Evolutionary conservation across 92 coral and sea anemone species (phyloP).

Genomic region (Zoanthus gigantus): DNA sequence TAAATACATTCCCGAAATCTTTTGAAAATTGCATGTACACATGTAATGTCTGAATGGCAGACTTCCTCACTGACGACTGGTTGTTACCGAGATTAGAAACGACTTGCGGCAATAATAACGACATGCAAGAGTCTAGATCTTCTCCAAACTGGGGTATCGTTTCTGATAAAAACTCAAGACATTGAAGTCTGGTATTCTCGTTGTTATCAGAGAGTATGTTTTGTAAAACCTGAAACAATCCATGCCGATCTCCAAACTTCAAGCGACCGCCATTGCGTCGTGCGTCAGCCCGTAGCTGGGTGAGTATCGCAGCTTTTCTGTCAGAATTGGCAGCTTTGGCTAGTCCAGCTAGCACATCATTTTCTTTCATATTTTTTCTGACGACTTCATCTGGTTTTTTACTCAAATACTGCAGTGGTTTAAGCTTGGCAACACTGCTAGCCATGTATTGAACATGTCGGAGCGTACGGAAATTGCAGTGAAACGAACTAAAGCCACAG

Average conservation of each 20-base stretch:
- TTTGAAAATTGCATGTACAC: constrained; percentile 95
- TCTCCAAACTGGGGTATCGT: constrained; percentile 95
- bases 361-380: constrained; percentile 90
- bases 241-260: constrained; percentile 91
- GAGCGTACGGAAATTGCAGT: constrained; percentile 72
- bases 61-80: constrained; percentile 92
- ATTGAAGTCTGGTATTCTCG: constrained; percentile 87
- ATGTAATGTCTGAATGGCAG: constrained; percentile 97
- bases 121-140: constrained; percentile 94
- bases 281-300: constrained; percentile 86
- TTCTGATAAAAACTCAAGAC: constrained; percentile 93
- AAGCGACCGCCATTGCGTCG: constrained; percentile 98
- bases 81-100: constrained; percentile 93
- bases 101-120: constrained; percentile 89
- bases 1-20: constrained; percentile 88
- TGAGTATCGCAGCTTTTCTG: constrained; percentile 87
- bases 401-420: constrained; percentile 93
- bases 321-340: constrained; percentile 80
- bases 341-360: constrained; percentile 92
- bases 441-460: constrained; percentile 80
- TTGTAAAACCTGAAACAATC: constrained; percentile 91
- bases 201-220: constrained; percentile 86
- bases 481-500: constrained; percentile 75
- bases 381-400: constrained; percentile 95
- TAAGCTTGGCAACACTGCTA: constrained; percentile 98